Evolutionary conservation across 1,140 invertebrate species (phyloP).

Genomic region (Drosophila rhopaloa): DNA sequence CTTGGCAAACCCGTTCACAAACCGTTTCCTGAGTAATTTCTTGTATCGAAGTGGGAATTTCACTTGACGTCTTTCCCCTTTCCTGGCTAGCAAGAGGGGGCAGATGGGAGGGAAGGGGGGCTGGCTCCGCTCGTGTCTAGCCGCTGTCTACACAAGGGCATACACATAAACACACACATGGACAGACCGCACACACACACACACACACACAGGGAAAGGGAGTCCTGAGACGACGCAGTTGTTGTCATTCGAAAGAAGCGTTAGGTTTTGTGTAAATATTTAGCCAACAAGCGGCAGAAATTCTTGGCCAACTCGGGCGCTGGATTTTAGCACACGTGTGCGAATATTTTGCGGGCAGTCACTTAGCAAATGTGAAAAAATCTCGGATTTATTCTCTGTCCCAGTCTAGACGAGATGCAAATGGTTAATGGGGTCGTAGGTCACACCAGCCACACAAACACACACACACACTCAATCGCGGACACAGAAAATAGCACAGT

Average conservation of each 20-base stretch:
- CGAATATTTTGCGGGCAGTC: constrained; percentile 48
- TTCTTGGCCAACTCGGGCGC: constrained; percentile 14
- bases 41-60: constrained; percentile 21
- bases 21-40: constrained; percentile 19
- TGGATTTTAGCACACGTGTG: constrained; percentile 46
- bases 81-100: not conserved
- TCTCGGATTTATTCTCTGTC: not conserved
- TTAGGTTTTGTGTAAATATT: constrained; percentile 75
- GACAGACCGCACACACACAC: not conserved
- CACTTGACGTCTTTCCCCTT: constrained; percentile 26
- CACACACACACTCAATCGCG: constrained; percentile 7
- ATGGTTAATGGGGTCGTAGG: constrained; percentile 38
- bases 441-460: constrained; percentile 11
- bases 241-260: constrained; percentile 27
- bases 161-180: constrained; percentile 20
- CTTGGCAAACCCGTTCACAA: constrained; percentile 6
- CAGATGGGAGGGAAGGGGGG: not conserved
- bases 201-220: not conserved
- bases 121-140: constrained; percentile 54
- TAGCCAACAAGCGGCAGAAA: constrained; percentile 42
- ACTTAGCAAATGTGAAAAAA: not conserved
- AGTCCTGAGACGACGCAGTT: constrained; percentile 29
- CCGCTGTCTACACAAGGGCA: constrained; percentile 58
- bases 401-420: constrained; percentile 23
- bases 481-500: not conserved